Evolutionary conservation across 2,797 vertebrate species (phyloP).

Genomic region (Chiloscyllium punctatum): DNA sequence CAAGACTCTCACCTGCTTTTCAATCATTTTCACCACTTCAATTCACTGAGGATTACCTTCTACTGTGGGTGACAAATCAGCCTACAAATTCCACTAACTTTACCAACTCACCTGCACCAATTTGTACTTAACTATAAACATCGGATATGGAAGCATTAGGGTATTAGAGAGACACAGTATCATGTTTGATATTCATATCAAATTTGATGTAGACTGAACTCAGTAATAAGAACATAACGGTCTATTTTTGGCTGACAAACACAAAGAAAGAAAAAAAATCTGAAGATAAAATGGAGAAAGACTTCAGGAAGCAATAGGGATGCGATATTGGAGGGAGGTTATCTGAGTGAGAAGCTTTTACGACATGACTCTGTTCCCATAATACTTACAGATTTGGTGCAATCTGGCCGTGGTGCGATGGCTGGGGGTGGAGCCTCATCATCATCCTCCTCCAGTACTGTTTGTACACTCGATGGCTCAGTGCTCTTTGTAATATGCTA

Average conservation of each 20-base stretch:
- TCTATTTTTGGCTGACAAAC: not conserved
- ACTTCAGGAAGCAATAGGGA: not conserved
- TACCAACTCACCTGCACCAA: no score
- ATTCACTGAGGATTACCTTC: no score
- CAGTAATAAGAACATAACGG: not conserved
- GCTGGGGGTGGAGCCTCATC: slow-evolving; percentile 82
- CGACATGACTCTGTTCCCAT: not conserved
- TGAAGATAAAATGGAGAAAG: not conserved
- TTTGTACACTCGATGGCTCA: slow-evolving; percentile 67
- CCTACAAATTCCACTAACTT: no score
- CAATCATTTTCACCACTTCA: no score
- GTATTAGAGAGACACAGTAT: not conserved
- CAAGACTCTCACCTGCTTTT: no score
- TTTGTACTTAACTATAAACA: no score
- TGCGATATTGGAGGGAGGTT: not conserved
- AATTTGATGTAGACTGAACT: not conserved
- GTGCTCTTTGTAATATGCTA: slow-evolving; percentile 79
- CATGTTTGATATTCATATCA: not conserved
- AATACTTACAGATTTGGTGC: slow-evolving; percentile 89
- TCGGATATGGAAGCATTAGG: no score
- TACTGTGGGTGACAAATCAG: no score
- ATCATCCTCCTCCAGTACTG: slow-evolving; percentile 79
- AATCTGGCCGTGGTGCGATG: slow-evolving; percentile 87
- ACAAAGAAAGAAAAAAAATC: not conserved
- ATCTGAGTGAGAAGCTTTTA: not conserved